Evolutionary conservation across 2,113 vertebrate species (phyloP), one percentile per base, ranked within the genome.

Genomic region (Clupea harengus): DNA sequence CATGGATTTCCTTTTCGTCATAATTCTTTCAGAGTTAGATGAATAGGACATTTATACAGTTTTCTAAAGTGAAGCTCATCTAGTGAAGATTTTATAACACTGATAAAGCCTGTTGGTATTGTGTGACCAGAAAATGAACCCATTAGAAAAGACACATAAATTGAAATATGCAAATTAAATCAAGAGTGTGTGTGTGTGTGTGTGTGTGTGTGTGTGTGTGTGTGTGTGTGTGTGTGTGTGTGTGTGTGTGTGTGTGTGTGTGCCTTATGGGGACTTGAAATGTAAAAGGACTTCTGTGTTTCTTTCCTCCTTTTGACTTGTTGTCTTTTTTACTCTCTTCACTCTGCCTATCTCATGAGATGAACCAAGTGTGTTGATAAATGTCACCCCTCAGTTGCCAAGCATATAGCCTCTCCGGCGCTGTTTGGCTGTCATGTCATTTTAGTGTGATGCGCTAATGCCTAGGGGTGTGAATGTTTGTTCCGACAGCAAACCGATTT

Each of bases 181-280:
- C 39, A 39, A 39, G 47, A 52, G 50, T 44, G 50, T 57, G 50
- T 39, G 0, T 39, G 25, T 83, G 46, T 46, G 83, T 28, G 50
- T 45, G 72, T 84, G 54, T 75, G 60, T 54, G 49, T 87, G 46
- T 84, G 20, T n/a, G 78, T 49, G n/a, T 22, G 25, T 72, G 64
- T 72, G n/a, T 22, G 25, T 72, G 64, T 72, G 39, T 22, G 25
- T 72, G 64, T 72, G 39, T 22, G 25, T 72, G 64, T 72, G 39
- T 22, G 25, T 72, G 64, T 72, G 39, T 22, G 25, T 72, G 50
- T 44, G 50, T 57, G 50, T 39, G 0, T 22, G 25, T 72, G 64
- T 72, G 39, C 39, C 39, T 39, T 28, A 17, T 78, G 72, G 28
- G 28, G 32, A 25, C 22, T n/a, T 67, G 64, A 67, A 39, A 78